Evolutionary conservation across 2,797 vertebrate species (phyloP).

Genomic region (Pseudochirops corinnae): DNA sequence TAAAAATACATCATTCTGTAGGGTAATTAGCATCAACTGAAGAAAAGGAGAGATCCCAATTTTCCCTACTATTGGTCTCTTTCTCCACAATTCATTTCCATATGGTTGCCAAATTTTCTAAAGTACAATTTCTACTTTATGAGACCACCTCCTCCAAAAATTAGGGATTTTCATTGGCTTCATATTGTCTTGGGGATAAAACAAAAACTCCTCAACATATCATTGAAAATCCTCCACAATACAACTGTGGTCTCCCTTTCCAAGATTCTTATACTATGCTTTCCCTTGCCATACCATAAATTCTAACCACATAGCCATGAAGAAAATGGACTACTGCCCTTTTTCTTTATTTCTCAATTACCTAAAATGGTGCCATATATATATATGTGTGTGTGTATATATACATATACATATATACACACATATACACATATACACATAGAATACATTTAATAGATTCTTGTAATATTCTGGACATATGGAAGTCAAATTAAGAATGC

Average conservation of each 20-base stretch:
- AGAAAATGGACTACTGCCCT: background rate
- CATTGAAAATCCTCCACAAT: no score
- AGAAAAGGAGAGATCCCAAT: constrained; percentile 29
- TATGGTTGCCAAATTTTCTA: no score
- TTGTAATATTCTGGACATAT: constrained; percentile 6
- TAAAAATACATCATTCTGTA: constrained; percentile 26
- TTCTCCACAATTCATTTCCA: no score
- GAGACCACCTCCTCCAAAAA: no score
- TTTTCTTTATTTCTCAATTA: background rate
- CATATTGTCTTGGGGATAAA: no score
- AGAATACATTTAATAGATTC: background rate
- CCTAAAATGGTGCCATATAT: background rate
- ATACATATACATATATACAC: no score
- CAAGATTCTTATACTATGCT: background rate
- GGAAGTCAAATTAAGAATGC: background rate
- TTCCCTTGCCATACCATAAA: background rate
- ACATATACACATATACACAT: no score
- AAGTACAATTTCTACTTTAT: no score
- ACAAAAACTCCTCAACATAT: no score
- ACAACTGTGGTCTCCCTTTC: background rate
- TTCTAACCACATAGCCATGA: background rate
- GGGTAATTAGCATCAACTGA: constrained; percentile 20
- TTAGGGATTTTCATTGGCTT: no score
- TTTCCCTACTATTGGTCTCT: background rate
- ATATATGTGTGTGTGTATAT: no score